These are phyloP conservation scores for Mesembrinibis cayennensis DNA, from an alignment of 2,113 vertebrate species.

Conservation along the genomic window DNA sequence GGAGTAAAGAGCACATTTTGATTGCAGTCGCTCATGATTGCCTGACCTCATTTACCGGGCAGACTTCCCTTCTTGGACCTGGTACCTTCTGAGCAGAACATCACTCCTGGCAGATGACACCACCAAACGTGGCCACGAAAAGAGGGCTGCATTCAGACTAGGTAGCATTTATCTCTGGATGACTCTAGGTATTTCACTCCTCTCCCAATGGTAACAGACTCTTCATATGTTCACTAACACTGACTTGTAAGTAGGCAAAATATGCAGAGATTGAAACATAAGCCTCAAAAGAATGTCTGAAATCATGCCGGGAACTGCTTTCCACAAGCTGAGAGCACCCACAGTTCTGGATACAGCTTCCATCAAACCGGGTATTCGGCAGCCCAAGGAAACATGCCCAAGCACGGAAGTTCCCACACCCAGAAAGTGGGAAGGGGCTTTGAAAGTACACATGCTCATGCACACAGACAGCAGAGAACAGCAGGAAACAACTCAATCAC, in stretches of 20 bases:
- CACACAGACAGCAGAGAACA: background rate
- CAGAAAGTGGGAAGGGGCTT: background rate
- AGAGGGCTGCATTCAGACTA: background rate
- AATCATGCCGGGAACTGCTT: background rate
- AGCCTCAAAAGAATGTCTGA: background rate
- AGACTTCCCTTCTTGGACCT: background rate
- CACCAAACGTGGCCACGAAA: background rate
- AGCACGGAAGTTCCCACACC: background rate
- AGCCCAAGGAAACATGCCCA: background rate
- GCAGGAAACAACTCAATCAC: constrained; percentile 3
- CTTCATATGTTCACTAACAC: background rate
- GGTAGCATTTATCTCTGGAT: background rate
- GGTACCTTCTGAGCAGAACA: background rate
- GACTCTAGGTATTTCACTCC: background rate
- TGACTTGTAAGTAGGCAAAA: background rate
- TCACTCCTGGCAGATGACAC: background rate
- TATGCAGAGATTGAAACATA: background rate
- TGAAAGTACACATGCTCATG: background rate
- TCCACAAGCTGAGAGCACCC: background rate
- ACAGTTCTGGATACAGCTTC: background rate
- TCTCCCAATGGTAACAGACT: background rate
- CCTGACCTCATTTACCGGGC: background rate
- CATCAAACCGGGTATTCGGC: background rate
- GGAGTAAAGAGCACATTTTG: background rate
- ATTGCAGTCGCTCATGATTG: background rate